Conservation (phyloP, 2,113 vertebrate species). For the Columba livia region DNA sequence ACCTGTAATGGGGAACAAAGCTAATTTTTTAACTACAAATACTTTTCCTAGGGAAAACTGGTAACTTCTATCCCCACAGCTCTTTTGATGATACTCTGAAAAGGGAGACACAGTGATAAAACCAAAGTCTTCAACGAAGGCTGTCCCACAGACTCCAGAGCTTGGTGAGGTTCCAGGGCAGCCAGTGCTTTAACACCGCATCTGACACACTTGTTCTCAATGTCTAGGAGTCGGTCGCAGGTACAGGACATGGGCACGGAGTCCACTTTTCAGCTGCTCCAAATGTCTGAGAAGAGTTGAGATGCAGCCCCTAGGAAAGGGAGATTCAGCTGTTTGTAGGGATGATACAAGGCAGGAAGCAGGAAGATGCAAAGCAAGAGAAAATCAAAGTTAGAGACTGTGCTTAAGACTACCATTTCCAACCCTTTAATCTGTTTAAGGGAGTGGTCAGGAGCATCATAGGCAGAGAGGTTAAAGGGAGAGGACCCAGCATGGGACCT, state of each 20-base stretch:
- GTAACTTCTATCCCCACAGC: background rate
- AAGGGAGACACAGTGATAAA: background rate
- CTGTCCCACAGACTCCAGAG: background rate
- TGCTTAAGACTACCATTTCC: background rate
- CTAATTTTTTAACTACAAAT: background rate
- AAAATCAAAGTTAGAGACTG: background rate
- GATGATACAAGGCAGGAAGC: background rate
- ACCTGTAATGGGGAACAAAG: background rate
- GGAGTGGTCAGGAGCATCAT: background rate
- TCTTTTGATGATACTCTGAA: background rate
- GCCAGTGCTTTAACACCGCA: background rate
- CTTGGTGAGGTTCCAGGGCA: background rate
- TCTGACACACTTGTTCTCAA: background rate
- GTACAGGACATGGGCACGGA: background rate
- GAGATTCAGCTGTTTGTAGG: background rate
- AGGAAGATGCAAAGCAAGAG: background rate
- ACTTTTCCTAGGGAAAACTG: background rate
- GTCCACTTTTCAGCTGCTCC: background rate
- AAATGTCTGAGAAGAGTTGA: background rate
- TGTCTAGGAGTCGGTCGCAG: background rate
- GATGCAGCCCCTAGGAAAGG: background rate
- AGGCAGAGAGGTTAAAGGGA: background rate
- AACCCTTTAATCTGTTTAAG: background rate
- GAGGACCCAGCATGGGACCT: background rate
- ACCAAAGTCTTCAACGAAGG: background rate